These are phyloP conservation scores for Dicentrarchus labrax DNA, from an alignment of 2,113 vertebrate genomes.

Conservation along the genomic window DNA sequence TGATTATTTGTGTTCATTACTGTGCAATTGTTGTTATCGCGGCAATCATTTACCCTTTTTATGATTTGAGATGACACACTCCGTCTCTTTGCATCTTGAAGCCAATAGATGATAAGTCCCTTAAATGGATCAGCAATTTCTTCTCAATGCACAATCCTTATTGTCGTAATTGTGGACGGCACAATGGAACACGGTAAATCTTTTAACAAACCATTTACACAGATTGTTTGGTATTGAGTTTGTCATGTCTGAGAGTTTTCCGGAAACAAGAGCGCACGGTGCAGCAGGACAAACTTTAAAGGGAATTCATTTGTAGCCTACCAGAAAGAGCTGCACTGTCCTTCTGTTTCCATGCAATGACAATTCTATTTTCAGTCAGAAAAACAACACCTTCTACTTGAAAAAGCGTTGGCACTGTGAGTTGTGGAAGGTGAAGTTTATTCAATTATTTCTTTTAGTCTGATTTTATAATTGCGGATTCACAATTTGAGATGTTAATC, in stretches of 20 bases:
- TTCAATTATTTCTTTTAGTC: not conserved
- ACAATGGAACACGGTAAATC: constrained; percentile 40
- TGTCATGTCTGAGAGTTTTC: constrained; percentile 31
- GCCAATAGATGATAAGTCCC: constrained; percentile 35
- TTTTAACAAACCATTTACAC: constrained; percentile 15
- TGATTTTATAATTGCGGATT: not conserved
- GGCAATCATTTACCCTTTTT: constrained; percentile 41
- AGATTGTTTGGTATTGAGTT: constrained; percentile 45
- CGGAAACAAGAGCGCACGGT: not conserved
- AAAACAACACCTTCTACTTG: not conserved
- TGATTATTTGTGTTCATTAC: constrained; percentile 54
- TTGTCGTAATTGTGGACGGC: constrained; percentile 31
- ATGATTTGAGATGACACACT: constrained; percentile 28
- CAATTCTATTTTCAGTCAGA: constrained; percentile 15
- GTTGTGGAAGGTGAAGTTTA: too few relatives aligned
- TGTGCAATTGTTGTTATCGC: constrained; percentile 28
- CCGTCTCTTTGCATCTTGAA: constrained; percentile 40
- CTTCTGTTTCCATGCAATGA: constrained; percentile 1
- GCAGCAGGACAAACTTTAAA: constrained; percentile 1
- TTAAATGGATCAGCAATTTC: constrained; percentile 56
- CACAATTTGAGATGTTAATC: not conserved
- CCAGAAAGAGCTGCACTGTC: constrained; percentile 9
- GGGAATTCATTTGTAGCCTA: constrained; percentile 21
- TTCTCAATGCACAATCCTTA: constrained; percentile 23
- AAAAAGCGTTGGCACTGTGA: not conserved